Evolutionary conservation across 2,888 invertebrate species (phyloP).

Genomic region (Hydraecia micacea): DNA sequence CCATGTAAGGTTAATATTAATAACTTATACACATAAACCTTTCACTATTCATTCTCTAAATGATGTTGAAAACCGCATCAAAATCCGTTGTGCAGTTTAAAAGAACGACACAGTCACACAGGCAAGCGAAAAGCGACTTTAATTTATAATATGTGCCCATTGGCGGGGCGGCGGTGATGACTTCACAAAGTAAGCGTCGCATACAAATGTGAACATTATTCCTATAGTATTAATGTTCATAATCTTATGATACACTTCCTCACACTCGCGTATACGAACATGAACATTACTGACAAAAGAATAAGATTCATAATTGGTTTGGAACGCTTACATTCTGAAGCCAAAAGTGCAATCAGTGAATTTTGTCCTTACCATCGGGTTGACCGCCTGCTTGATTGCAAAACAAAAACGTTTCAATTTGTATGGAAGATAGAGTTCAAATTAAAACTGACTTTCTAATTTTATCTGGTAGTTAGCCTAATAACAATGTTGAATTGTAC

Average conservation of each 20-base stretch:
- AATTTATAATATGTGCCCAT: not conserved
- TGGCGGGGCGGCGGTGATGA: no score
- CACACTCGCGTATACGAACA: not conserved
- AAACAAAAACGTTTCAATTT: not conserved
- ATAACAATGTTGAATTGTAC: not conserved
- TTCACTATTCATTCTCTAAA: not conserved
- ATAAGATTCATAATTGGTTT: not conserved
- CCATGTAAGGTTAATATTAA: not conserved
- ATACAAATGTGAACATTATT: not conserved
- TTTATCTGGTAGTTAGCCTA: not conserved
- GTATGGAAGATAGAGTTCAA: not conserved
- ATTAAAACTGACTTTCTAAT: not conserved
- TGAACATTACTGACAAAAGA: rapidly evolving
- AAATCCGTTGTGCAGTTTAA: not conserved
- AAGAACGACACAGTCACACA: not conserved
- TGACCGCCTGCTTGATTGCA: not conserved
- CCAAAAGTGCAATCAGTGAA: not conserved
- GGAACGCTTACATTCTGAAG: not conserved
- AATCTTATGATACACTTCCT: not conserved
- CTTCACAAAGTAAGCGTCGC: not conserved
- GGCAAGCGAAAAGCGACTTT: not conserved
- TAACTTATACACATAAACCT: not conserved
- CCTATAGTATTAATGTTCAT: no score
- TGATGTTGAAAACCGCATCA: not conserved
- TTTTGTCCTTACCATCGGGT: not conserved